Evolutionary conservation across 35 echinoderm and acorn worm genomes (phyloP), one percentile per base, ranked within the genome.

Genomic region (Ophiothrix spiculata): DNA sequence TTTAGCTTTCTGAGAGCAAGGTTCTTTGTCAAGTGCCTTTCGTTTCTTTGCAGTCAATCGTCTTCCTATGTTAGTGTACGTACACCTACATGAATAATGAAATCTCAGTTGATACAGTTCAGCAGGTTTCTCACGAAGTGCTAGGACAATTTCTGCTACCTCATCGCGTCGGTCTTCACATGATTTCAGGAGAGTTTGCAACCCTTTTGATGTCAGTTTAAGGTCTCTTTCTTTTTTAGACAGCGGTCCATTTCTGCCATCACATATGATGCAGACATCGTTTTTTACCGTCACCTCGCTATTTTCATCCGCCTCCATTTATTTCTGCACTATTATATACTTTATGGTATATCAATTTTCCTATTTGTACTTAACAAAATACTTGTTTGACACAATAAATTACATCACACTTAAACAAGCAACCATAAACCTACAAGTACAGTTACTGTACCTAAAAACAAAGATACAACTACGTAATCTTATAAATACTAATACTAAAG

Each of bases 161-260:
- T 79, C 77, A 79, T 79, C 77, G 17, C 37, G 77, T 23, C 19
- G 77, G 33, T 79, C 77, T 6, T 79, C 77, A 36, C 77, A 79
- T 34, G 77, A 79, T 14, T 34, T 31, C 19, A 79, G 35, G 4
- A 79, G 37, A 4, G 77, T 79, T 34, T 14, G 1, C 21, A 79
- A 79, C 37, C 77, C 77, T 79, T 79, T 79, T 32, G 33, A 4
- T 79, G 19, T 79, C 12, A 79, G 8, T n/a, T n/a, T n/a, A 11
- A 54, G 21, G 8, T 8, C 21, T 21, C 21, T 54, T 54, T 54
- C 45, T 54, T 54, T 54, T 8, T 11, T 21, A 54, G 45, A 54
- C 21, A 54, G 21, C 8, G 45, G 45, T 54, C 45, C 45, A 8
- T 54, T 54, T 21, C 21, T 21, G 21, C 45, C 45, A 11, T 54